Conservation (phyloP, 2,797 vertebrate species). For the Leuciscus waleckii region DNA sequence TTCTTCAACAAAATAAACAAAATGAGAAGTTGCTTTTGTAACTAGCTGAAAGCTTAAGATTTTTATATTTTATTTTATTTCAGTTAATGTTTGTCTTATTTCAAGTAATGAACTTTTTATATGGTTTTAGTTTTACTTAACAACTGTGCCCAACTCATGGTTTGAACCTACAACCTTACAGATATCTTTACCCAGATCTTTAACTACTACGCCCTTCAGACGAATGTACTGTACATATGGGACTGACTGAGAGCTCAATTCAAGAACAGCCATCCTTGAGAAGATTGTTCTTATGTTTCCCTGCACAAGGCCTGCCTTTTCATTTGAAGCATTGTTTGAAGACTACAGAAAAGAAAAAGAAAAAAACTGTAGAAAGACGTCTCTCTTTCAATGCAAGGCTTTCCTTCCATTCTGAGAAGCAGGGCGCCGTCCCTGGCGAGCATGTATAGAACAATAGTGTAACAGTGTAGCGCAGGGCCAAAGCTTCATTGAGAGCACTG, state of each 20-base stretch:
- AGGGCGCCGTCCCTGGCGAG: slow-evolving; percentile 58
- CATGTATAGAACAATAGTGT: slow-evolving; percentile 55
- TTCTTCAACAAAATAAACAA: background rate
- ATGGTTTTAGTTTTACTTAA: background rate
- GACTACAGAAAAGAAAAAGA: slow-evolving; percentile 56
- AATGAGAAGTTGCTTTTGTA: background rate
- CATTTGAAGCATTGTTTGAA: slow-evolving; percentile 53
- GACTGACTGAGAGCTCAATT: slow-evolving; percentile 10
- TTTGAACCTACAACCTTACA: slow-evolving; percentile 1
- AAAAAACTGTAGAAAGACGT: slow-evolving; percentile 53
- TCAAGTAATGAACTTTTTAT: background rate
- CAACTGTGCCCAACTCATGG: background rate
- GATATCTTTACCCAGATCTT: slow-evolving; percentile 27
- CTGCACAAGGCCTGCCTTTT: slow-evolving; percentile 49
- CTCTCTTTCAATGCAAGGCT: slow-evolving; percentile 72
- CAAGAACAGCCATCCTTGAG: slow-evolving; percentile 30
- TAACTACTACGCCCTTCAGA: slow-evolving; percentile 23
- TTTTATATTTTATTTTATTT: background rate
- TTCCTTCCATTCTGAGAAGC: slow-evolving; percentile 78
- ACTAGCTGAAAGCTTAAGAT: background rate
- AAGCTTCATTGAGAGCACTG: slow-evolving; percentile 37
- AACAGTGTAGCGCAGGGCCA: slow-evolving; percentile 39
- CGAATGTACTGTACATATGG: slow-evolving; percentile 22
- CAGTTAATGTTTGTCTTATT: background rate
- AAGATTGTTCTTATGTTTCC: slow-evolving; percentile 51